A percentile compares a stretch with the other conserved stretches of the same genome.
Conservation (phyloP, 2,888 invertebrate species). For the Drosophila koepferae region DNA sequence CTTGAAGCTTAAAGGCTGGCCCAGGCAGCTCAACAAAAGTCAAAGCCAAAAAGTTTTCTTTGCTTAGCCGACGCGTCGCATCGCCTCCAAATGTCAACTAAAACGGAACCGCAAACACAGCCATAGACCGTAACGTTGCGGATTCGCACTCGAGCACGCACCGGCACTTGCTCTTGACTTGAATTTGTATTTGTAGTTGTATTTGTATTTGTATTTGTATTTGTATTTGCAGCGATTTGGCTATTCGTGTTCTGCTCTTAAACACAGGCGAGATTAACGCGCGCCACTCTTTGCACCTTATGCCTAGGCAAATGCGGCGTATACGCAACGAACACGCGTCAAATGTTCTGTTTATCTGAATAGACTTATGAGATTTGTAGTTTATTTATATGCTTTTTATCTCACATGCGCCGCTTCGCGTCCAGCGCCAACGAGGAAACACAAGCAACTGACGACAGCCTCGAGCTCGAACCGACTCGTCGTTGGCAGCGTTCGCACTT, state of each 20-base stretch:
- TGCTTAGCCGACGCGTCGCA: slow-evolving; percentile 23
- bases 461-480: slow-evolving; percentile 29
- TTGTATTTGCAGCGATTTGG: slow-evolving; percentile 30
- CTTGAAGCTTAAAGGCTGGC: slow-evolving; percentile 35
- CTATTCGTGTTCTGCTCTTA: slow-evolving; percentile 15
- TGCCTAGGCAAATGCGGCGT: slow-evolving; percentile 26
- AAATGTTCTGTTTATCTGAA: slow-evolving; percentile 36
- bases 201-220: slow-evolving; percentile 10
- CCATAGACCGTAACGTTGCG: slow-evolving; percentile 30
- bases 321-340: slow-evolving; percentile 30
- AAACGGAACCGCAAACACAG: slow-evolving; percentile 29
- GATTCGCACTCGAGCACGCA: slow-evolving; percentile 66
- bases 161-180: slow-evolving; percentile 57
- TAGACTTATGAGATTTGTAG: slow-evolving; percentile 20
- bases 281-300: slow-evolving; percentile 11
- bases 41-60: slow-evolving; percentile 54
- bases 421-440: slow-evolving; percentile 71
- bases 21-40: slow-evolving; percentile 51
- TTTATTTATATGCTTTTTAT: slow-evolving; percentile 15
- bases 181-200: slow-evolving; percentile 14
- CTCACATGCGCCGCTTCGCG: slow-evolving; percentile 55
- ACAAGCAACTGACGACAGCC: slow-evolving; percentile 71
- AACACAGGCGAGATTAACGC: slow-evolving; percentile 21
- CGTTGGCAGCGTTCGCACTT: slow-evolving; percentile 39
- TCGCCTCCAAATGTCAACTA: slow-evolving; percentile 8